These are phyloP conservation scores for Scarus forsteni DNA, from an alignment of 2,797 vertebrate genomes.

Conservation along the genomic window DNA sequence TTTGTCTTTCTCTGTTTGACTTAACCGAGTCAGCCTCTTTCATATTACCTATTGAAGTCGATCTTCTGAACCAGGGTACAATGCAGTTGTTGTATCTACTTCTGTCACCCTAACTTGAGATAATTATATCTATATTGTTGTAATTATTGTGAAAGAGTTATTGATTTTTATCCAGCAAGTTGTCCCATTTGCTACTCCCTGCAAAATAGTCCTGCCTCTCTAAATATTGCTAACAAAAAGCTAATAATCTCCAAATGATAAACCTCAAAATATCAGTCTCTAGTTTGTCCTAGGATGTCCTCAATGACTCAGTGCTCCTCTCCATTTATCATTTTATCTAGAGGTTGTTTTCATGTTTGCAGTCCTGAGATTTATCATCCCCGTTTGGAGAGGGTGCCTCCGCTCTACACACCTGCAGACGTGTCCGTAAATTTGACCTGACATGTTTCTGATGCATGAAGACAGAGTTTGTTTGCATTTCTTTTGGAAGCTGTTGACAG, in stretches of 20 bases:
- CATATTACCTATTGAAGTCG: too few relatives aligned
- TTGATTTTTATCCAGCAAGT: too few relatives aligned
- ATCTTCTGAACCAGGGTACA: neutral
- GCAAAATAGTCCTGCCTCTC: too few relatives aligned
- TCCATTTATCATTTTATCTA: conserved; percentile 12
- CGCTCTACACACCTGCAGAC: conserved; percentile 1
- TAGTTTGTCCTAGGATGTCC: neutral
- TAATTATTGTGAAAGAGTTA: too few relatives aligned
- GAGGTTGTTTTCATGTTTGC: conserved; percentile 19
- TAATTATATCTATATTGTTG: too few relatives aligned
- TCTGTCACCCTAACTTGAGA: too few relatives aligned
- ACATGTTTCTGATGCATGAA: conserved; percentile 23
- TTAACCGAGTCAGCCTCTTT: neutral
- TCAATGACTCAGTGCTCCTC: neutral
- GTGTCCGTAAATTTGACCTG: conserved; percentile 32
- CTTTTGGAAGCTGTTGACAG: conserved; percentile 40
- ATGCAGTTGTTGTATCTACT: too few relatives aligned
- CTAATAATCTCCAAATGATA: neutral
- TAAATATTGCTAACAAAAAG: too few relatives aligned
- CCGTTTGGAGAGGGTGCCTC: conserved; percentile 19
- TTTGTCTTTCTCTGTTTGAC: neutral
- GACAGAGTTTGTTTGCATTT: conserved; percentile 36
- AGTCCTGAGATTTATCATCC: conserved; percentile 23
- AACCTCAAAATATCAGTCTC: neutral
- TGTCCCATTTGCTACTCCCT: too few relatives aligned